Percentiles rank a stretch among this genome's conserved stretches.
phyloP scores from a whole-genome alignment of 92 coral and sea anemone genomes.

The Paragorgia papillata region DNA sequence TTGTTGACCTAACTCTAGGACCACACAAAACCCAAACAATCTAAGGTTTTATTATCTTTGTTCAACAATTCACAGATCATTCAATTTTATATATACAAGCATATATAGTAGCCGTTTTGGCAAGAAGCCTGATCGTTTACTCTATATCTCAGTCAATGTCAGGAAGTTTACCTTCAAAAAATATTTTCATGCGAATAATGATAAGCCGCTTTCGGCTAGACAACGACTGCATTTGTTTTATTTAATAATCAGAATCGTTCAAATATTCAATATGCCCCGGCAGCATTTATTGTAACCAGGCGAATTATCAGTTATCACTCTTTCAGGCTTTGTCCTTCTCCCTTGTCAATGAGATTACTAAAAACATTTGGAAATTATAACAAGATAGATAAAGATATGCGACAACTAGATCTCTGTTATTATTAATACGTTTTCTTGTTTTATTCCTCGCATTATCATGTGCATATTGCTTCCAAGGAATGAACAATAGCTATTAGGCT shows the following conservation, averaged over 20 bases:
- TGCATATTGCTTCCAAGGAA: conserved; percentile 2
- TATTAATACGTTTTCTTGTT: not conserved
- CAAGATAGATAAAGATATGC: not conserved
- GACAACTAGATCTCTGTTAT: no score
- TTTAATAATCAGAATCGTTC: not conserved
- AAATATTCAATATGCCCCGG: not conserved
- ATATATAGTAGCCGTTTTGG: not conserved
- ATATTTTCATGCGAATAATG: not conserved
- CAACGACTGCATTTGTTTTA: not conserved
- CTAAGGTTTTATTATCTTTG: conserved; percentile 25
- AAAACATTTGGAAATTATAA: not conserved
- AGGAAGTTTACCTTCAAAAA: not conserved
- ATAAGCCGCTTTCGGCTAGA: not conserved
- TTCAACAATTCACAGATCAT: not conserved
- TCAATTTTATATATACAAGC: not conserved
- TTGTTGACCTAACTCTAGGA: conserved; percentile 27
- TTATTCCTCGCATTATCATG: not conserved
- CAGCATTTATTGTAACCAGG: not conserved
- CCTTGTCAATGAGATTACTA: not conserved
- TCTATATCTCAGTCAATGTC: not conserved
- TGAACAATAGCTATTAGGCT: conserved; percentile 20
- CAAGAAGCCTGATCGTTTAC: no score
- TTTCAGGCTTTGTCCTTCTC: not conserved
- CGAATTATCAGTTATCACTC: not conserved
- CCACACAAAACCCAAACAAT: conserved; percentile 43